Base-by-base conservation (phyloP, 2,113 vertebrate genomes). In the Amphilophus citrinellus region DNA sequence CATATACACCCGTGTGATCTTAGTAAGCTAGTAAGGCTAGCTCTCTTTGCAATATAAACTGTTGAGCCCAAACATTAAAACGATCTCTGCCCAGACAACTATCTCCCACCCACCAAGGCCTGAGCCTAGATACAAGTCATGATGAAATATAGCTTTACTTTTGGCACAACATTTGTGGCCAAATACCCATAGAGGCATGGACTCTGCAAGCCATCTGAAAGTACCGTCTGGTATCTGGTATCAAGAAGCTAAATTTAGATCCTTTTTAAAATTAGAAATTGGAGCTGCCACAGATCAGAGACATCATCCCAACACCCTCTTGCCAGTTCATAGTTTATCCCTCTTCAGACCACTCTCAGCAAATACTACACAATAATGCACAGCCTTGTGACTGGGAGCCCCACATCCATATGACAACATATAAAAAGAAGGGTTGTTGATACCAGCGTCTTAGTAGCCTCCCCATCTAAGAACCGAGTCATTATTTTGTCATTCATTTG, bases 231-330 rank as follows among this genome's bases (percentile, higher is more conserved):
- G 44, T 53, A 10, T 73, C 66, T 73, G 66, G 68, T 73, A 27
- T 73, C 27, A 56, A 56, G 68, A 56, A 56, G 68, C 53, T 73
- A 73, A 35, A 15, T 56, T 73, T 71, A 71, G 66, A 32, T 71
- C 44, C 18, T 71, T 71, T 71, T 71, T 56, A 73, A 73, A 73
- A 73, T 73, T 32, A 53, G 66, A 53, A 57, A 5, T 2, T 50
- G 47, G 47, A 53, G 17, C 50, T 7, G 17, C 15, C 50, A 53
- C 15, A 53, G 44, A 14, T 47, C 44, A 47, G 44, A 47, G 4
- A 47, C 44, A 47, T 32, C 66, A 53, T 24, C 44, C 10, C 44
- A 32, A 10, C 44, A 7, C 15, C 15, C 15, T 56, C 47, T 56
- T 18, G 47, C 47, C 15, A 7, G 15, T 56, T n/a, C 18, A 30